These are phyloP conservation scores for Crax fasciolata DNA, from an alignment of 2,797 vertebrate genomes.

Conservation along the genomic window DNA sequence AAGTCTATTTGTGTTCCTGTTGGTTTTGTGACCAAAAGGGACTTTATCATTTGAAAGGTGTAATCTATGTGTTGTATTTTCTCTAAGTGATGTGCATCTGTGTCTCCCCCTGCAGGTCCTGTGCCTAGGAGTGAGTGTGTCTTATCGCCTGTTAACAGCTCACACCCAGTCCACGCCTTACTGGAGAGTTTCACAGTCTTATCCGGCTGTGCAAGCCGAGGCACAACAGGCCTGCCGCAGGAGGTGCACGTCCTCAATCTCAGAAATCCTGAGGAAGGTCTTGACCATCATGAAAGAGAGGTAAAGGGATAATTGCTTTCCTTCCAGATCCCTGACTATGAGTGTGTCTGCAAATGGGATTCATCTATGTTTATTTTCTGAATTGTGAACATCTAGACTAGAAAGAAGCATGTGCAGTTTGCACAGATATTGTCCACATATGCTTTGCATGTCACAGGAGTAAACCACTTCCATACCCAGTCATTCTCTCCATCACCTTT, in stretches of 20 bases:
- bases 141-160: constrained; percentile 87
- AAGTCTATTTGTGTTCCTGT: not conserved
- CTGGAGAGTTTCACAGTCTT: constrained; percentile 91
- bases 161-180: constrained; percentile 93
- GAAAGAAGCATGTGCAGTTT: not conserved
- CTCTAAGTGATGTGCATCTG: constrained; percentile 2
- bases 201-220: constrained; percentile 95
- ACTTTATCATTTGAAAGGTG: not conserved
- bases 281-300: constrained; percentile 79
- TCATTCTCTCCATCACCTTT: not conserved
- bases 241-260: constrained; percentile 97
- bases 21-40: not conserved
- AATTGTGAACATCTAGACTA: not conserved
- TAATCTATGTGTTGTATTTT: not conserved
- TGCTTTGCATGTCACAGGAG: not conserved
- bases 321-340: not conserved
- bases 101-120: constrained; percentile 83
- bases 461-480: not conserved
- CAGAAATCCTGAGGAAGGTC: constrained; percentile 77
- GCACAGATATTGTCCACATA: not conserved
- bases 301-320: constrained; percentile 55
- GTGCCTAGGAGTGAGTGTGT: constrained; percentile 87
- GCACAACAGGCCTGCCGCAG: constrained; percentile 87
- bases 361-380: not conserved
- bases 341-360: not conserved